A percentile compares a stretch with the other conserved stretches of the same genome.
Conservation (phyloP, 37 sponge, comb jelly and placozoan species). For the Halisarca cf. caerulea region DNA sequence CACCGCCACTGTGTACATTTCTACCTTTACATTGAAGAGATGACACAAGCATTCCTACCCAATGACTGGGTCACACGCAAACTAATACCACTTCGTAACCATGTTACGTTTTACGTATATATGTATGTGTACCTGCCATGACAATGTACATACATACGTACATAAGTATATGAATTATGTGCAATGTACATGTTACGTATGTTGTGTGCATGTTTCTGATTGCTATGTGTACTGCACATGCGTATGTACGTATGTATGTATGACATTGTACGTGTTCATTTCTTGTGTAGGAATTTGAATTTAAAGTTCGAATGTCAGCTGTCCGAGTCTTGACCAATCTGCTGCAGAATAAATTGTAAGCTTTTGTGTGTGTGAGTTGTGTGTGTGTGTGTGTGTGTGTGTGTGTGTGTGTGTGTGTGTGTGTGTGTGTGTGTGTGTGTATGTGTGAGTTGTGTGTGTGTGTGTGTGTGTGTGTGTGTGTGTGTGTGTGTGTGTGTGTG, state of each 20-base stretch:
- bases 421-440: background rate
- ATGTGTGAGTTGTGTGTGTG: background rate
- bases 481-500: too few relatives aligned
- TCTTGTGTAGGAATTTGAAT: constrained; percentile 52
- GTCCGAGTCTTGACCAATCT: constrained; percentile 43
- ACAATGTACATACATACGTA: background rate
- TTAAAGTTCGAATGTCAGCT: constrained; percentile 62
- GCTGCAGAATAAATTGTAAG: constrained; percentile 32
- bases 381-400: background rate
- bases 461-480: background rate
- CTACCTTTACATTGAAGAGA: too few relatives aligned
- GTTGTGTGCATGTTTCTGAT: background rate
- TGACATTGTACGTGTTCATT: background rate
- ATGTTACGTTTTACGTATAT: too few relatives aligned
- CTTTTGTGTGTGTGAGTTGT: background rate
- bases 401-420: background rate
- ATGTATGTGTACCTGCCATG: background rate
- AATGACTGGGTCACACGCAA: too few relatives aligned
- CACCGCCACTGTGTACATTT: too few relatives aligned
- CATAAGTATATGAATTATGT: background rate
- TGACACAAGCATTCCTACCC: too few relatives aligned
- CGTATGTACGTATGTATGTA: too few relatives aligned
- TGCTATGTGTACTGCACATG: background rate
- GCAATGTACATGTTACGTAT: too few relatives aligned
- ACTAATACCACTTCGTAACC: too few relatives aligned